Evolutionary conservation across 2,113 vertebrate species (phyloP).

Genomic region (Tragelaphus strepsiceros): DNA sequence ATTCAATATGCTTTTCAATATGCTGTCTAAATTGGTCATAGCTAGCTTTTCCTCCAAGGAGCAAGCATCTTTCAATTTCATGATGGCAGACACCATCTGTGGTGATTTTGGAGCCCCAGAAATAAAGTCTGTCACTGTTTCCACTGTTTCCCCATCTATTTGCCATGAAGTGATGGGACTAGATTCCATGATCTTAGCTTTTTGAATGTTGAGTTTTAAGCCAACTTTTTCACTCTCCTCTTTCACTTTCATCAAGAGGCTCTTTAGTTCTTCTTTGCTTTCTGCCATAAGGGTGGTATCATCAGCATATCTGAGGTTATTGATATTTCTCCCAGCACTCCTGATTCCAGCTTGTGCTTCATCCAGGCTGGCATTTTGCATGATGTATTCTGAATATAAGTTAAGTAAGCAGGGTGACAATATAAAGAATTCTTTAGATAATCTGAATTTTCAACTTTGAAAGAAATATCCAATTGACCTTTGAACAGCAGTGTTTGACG

Average conservation of each 20-base stretch:
- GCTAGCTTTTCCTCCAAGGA: not conserved
- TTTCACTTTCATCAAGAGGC: not conserved
- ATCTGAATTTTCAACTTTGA: not conserved
- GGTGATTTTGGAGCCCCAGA: not conserved
- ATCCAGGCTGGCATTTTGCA: not conserved
- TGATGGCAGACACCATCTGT: not conserved
- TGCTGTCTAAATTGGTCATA: not conserved
- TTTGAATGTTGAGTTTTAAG: not conserved
- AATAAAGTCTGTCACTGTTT: not conserved
- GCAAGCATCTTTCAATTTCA: not conserved
- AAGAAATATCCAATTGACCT: not conserved
- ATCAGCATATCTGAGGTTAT: not conserved
- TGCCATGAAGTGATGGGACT: not conserved
- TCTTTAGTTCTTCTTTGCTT: accelerated
- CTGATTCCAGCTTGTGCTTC: not conserved
- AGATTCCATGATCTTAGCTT: not conserved
- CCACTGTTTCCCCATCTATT: not conserved
- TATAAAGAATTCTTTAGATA: not conserved
- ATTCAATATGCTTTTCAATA: not conserved
- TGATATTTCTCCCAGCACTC: not conserved
- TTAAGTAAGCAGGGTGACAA: not conserved
- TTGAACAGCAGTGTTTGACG: not conserved
- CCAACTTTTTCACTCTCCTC: not conserved
- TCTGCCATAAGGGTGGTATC: not conserved
- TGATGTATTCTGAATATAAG: not conserved